These are phyloP conservation scores for Trialeurodes vaporariorum DNA, from an alignment of 1,140 invertebrate species.

Conservation along the genomic window DNA sequence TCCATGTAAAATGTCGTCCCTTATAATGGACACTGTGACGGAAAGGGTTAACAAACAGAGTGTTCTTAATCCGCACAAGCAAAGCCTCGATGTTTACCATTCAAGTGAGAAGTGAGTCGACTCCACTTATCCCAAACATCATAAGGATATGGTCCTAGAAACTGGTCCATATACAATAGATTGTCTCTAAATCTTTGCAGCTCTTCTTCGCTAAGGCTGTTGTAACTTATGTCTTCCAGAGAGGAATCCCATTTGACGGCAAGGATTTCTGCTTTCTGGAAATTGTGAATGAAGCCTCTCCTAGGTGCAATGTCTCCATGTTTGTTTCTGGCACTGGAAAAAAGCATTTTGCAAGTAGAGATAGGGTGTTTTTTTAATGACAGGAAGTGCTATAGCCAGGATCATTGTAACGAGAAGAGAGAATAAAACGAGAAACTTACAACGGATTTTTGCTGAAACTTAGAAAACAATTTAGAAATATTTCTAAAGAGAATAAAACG, in stretches of 20 bases:
- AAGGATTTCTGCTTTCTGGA: slow-evolving; percentile 68
- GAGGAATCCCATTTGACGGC: slow-evolving; percentile 74
- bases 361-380: no score
- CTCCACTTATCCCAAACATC: slow-evolving; percentile 80
- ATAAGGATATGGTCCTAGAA: slow-evolving; percentile 84
- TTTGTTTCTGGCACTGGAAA: slow-evolving; percentile 42
- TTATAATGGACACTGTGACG: no score
- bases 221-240: slow-evolving; percentile 50
- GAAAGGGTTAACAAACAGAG: no score
- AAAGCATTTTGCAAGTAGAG: slow-evolving; percentile 45
- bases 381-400: no score
- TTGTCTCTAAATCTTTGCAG: slow-evolving; percentile 53
- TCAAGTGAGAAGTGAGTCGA: slow-evolving; percentile 61
- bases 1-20: no score
- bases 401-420: no score
- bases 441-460: no score
- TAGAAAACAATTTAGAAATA: no score
- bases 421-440: no score
- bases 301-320: slow-evolving; percentile 48
- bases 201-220: slow-evolving; percentile 40
- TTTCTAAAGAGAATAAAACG: no score
- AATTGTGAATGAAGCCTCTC: slow-evolving; percentile 83
- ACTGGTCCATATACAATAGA: slow-evolving; percentile 62
- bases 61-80: no score
- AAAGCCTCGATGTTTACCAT: slow-evolving; percentile 37